phyloP scores from a whole-genome alignment of 2,797 vertebrate genomes.

The Sebastes iracundus region DNA sequence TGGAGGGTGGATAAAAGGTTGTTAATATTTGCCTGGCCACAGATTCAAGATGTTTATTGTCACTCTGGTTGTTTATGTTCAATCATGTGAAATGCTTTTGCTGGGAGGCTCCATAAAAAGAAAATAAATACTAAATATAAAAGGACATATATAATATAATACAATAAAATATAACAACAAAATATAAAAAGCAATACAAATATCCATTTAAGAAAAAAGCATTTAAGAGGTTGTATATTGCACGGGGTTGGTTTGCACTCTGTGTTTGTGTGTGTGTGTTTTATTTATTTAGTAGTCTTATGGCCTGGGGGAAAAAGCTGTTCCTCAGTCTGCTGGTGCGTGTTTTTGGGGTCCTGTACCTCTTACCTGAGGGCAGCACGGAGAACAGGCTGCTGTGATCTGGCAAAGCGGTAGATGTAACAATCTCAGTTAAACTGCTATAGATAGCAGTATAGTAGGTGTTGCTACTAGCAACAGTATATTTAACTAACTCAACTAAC shows the following conservation, averaged over 20 bases:
- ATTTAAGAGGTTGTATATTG: neutral
- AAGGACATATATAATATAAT: no score
- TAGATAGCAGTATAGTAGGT: neutral
- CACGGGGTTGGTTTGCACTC: no score
- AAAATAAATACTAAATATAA: no score
- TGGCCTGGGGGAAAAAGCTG: no score
- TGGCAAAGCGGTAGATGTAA: neutral
- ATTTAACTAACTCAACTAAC: neutral
- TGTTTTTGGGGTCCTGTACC: neutral
- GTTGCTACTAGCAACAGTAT: neutral
- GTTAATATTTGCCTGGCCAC: neutral
- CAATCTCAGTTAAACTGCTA: neutral
- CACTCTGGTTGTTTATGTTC: no score
- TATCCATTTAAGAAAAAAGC: neutral
- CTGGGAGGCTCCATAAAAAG: no score
- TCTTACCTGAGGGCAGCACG: no score
- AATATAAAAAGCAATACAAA: no score
- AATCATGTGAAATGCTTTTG: no score
- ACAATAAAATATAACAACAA: no score
- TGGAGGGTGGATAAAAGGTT: neutral
- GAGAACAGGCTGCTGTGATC: neutral
- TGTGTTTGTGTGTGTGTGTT: no score
- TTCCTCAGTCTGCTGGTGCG: neutral
- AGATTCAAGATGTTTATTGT: neutral
- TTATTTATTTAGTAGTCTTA: no score